Evolutionary conservation across 2,113 vertebrate species (phyloP).

Genomic region (Etheostoma spectabile): DNA sequence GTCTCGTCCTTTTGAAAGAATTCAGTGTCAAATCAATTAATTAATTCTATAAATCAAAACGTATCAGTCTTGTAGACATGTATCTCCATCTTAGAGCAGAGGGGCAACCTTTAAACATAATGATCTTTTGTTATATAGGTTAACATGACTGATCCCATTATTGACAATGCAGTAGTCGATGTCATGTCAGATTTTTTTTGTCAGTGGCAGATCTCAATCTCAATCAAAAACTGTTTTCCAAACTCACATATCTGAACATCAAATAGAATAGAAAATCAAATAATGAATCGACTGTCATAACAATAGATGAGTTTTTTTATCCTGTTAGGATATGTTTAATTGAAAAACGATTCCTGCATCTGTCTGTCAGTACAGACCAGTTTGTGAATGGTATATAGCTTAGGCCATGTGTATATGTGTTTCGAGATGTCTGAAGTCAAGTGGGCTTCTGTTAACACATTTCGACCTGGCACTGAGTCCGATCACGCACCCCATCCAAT

Average conservation of each 20-base stretch:
- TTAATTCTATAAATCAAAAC: slow-evolving; percentile 6
- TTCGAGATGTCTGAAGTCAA: slow-evolving; percentile 50
- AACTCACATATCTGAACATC: background rate
- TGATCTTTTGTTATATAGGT: background rate
- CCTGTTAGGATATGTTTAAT: background rate
- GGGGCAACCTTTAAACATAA: background rate
- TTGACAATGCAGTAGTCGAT: background rate
- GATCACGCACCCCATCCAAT: slow-evolving; percentile 73
- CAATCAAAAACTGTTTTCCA: background rate
- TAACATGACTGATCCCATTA: background rate
- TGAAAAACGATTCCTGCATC: background rate
- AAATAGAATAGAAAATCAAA: background rate
- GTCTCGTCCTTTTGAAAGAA: background rate
- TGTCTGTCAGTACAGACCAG: background rate
- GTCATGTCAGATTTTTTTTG: background rate
- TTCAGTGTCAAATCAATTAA: background rate
- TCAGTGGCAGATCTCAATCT: background rate
- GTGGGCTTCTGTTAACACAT: slow-evolving; percentile 61
- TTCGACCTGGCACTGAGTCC: slow-evolving; percentile 59
- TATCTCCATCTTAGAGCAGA: slow-evolving; percentile 1
- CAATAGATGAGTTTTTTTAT: background rate
- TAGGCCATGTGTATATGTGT: slow-evolving; percentile 19
- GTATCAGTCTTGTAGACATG: slow-evolving; percentile 10
- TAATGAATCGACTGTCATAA: background rate
- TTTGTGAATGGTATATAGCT: slow-evolving; percentile 28